Evolutionary conservation across 30 jellyfish, hydroid and myxozoan species (phyloP), one percentile per base, ranked within the genome.

Genomic region (Rhopilema esculentum): DNA sequence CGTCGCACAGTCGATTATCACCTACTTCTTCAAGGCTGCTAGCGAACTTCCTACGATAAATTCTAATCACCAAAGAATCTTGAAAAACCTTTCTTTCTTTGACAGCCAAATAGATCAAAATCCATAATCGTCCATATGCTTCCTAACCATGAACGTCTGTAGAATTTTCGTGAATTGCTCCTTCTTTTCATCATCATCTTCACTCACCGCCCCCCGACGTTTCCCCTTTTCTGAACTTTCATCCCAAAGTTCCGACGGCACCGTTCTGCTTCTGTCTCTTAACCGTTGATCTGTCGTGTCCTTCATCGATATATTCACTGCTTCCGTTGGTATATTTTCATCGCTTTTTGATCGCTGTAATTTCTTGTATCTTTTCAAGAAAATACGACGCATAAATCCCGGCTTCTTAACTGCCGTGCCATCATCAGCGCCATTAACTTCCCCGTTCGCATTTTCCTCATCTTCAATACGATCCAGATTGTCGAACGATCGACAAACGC

Each of bases 71-170:
- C 57, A 40, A 6, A 12, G 12, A 40, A 40, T 40, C 9, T 40
- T 40, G 57, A 40, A 40, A 40, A 6, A 40, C 12, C 12, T 2
- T 40, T 40, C 12, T 40, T 2, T 40, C 12, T 6, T 40, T 12
- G 57, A 40, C 12, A 2, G 57, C 6, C 57, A 40, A 40, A 19
- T 15, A 8, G 4, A 23, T 72, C 65, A 84, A 53, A 70, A 84
- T 22, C 92, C 79, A 61, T 84, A 84, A 61, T 84, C 92, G 57
- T 84, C 92, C 92, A 84, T 72, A 72, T 72, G 73, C 81, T 84
- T 84, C 24, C 48, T 53, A 4, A 84, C n/a, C 23, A 84, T 72
- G 49, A 84, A 84, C 27, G 80, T 72, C 75, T 72, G 81, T 0
- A 84, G 33, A 31, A 75, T 84, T 62, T 75, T 72, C 22, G 92